A percentile compares a stretch with the other conserved stretches of the same genome.
These are phyloP conservation scores for Tenebrio molitor DNA, from an alignment of 1,140 invertebrate species.

Conservation along the genomic window DNA sequence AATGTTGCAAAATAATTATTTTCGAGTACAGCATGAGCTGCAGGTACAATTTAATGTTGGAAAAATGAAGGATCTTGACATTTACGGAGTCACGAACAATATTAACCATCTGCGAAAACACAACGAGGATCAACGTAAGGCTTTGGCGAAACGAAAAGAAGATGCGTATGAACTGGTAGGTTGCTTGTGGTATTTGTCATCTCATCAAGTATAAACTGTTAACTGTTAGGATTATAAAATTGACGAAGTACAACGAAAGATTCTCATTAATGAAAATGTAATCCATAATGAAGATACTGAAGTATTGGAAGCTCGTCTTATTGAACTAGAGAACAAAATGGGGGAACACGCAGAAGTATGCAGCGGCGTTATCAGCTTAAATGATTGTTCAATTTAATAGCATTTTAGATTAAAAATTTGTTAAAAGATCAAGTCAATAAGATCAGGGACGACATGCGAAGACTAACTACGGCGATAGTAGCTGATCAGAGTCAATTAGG, in stretches of 20 bases:
- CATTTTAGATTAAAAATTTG: slow-evolving; percentile 61
- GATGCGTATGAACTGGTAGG: slow-evolving; percentile 63
- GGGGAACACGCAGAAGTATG: slow-evolving; percentile 64
- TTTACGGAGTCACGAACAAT: slow-evolving; percentile 52
- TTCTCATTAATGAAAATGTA: slow-evolving; percentile 22
- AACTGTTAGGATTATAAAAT: slow-evolving; percentile 58
- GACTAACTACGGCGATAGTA: slow-evolving; percentile 65
- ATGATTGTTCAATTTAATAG: neutral
- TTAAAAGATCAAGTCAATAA: slow-evolving; percentile 69
- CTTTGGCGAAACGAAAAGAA: slow-evolving; percentile 65
- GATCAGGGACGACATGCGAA: slow-evolving; percentile 70
- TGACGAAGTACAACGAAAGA: slow-evolving; percentile 47
- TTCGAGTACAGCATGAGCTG: slow-evolving; percentile 54
- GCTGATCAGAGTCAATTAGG: slow-evolving; percentile 64
- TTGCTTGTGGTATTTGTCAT: neutral
- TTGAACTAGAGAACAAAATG: slow-evolving; percentile 66
- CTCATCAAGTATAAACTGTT: too few relatives aligned
- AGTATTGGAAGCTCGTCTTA: slow-evolving; percentile 52
- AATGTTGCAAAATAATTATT: slow-evolving; percentile 57
- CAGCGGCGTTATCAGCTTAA: too few relatives aligned
- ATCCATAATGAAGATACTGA: slow-evolving; percentile 25
- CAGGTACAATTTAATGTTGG: slow-evolving; percentile 52
- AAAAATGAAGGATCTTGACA: slow-evolving; percentile 57
- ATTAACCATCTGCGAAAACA: slow-evolving; percentile 57
- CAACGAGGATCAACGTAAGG: slow-evolving; percentile 58